phyloP scores from a whole-genome alignment of 35 echinoderm and acorn worm genomes.

The Diadema setosum region DNA sequence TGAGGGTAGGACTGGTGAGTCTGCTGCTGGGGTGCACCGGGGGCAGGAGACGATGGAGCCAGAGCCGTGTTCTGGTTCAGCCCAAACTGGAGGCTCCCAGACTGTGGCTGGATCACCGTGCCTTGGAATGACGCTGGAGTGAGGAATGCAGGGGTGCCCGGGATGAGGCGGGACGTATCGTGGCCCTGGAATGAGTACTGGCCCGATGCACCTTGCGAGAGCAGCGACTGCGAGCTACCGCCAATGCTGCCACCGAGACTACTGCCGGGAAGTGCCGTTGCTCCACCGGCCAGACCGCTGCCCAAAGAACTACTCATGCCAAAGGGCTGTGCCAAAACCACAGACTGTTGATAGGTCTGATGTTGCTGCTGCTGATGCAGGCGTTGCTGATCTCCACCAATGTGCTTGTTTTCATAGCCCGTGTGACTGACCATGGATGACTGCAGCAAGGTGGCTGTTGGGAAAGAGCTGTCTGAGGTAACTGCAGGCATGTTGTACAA shows the following conservation, averaged over 20 bases:
- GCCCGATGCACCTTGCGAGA: conserved; percentile 18
- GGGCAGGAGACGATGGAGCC: conserved; percentile 73
- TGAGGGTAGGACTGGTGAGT: conserved; percentile 14
- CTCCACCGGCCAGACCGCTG: conserved; percentile 2
- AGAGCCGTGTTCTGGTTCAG: conserved; percentile 46
- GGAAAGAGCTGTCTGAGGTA: not conserved
- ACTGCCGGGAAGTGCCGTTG: not conserved
- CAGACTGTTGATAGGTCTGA: conserved; percentile 1
- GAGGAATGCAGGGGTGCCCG: conserved; percentile 17
- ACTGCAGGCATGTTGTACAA: not conserved
- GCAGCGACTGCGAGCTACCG: conserved; percentile 28
- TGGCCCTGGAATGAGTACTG: conserved; percentile 34
- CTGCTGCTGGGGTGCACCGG: conserved; percentile 44
- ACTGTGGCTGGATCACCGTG: conserved; percentile 38
- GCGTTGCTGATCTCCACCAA: not conserved
- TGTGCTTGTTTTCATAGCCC: conserved; percentile 8
- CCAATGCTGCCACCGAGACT: not conserved
- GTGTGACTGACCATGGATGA: not conserved
- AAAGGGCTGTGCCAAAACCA: conserved; percentile 22
- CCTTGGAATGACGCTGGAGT: conserved; percentile 8
- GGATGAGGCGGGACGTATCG: conserved; percentile 5
- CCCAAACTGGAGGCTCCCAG: conserved; percentile 21
- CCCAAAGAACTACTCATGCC: not conserved
- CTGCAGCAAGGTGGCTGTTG: not conserved
- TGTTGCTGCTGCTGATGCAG: conserved; percentile 1